A percentile compares a stretch with the other conserved stretches of the same genome.
These are phyloP conservation scores for Euzophera pinguis DNA, from an alignment of 2,888 invertebrate species.

Conservation along the genomic window DNA sequence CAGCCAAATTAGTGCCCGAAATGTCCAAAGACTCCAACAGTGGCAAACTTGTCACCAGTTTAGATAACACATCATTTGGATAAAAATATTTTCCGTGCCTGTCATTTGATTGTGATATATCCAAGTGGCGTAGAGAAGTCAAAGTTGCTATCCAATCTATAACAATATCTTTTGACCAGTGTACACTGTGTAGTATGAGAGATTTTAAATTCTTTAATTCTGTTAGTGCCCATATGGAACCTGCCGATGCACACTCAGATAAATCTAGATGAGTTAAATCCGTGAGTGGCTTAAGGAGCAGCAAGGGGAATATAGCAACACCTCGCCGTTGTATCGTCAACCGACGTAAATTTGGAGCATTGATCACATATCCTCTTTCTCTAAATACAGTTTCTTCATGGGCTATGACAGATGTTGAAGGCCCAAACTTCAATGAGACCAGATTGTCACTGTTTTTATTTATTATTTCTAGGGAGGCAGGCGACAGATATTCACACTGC, in stretches of 20 bases:
- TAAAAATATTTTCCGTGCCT: conserved; percentile 86
- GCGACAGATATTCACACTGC: conserved; percentile 85
- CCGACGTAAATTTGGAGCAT: conserved; percentile 79
- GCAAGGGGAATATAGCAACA: conserved; percentile 65
- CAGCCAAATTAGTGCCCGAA: conserved; percentile 97
- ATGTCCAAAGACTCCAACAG: conserved; percentile 92
- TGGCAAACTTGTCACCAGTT: conserved; percentile 86
- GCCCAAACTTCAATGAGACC: conserved; percentile 85
- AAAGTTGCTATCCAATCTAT: conserved; percentile 81
- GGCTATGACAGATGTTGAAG: conserved; percentile 81
- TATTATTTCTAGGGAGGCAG: conserved; percentile 82
- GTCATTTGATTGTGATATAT: conserved; percentile 88
- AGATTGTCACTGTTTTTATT: conserved; percentile 85
- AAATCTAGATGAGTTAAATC: conserved; percentile 85
- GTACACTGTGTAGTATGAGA: conserved; percentile 90
- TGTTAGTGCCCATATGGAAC: conserved; percentile 83
- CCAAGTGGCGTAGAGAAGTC: conserved; percentile 84
- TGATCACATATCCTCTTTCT: conserved; percentile 74
- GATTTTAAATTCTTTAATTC: conserved; percentile 84
- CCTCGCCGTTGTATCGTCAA: conserved; percentile 80
- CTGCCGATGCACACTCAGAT: conserved; percentile 82
- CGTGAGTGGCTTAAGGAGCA: conserved; percentile 80
- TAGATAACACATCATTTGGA: conserved; percentile 85
- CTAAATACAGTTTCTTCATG: conserved; percentile 60
- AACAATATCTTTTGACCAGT: conserved; percentile 79